A percentile compares a stretch with the other conserved stretches of the same genome.
These are phyloP conservation scores for Sebastes paucispinis DNA, from an alignment of 2,797 vertebrate genomes.

Conservation along the genomic window DNA sequence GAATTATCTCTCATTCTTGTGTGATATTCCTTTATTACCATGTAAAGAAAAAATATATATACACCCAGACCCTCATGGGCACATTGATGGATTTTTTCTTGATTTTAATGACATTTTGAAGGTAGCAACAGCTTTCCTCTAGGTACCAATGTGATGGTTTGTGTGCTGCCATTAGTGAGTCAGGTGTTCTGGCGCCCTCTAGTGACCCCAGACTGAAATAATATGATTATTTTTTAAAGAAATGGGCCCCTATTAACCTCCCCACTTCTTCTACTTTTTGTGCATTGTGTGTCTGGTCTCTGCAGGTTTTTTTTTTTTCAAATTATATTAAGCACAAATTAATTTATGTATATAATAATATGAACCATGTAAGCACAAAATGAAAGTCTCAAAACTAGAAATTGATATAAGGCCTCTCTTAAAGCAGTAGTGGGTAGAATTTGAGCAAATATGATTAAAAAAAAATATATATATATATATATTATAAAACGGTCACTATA, in stretches of 20 bases:
- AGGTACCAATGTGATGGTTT: not conserved
- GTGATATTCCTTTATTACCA: not conserved
- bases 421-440: not conserved
- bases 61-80: accelerated
- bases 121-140: not conserved
- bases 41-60: not conserved
- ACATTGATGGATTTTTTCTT: not conserved
- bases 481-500: too few relatives aligned
- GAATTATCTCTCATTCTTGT: not conserved
- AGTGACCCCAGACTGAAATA: not conserved
- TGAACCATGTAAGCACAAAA: not conserved
- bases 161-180: not conserved
- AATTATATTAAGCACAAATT: not conserved
- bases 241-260: too few relatives aligned
- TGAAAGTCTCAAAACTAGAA: not conserved
- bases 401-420: not conserved
- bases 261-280: not conserved
- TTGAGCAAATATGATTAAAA: too few relatives aligned
- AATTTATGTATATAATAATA: not conserved
- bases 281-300: not conserved
- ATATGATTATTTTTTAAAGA: too few relatives aligned
- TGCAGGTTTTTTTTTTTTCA: too few relatives aligned
- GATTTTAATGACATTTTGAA: not conserved
- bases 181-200: constrained; percentile 44
- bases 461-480: too few relatives aligned